These are phyloP conservation scores for Oscheius onirici DNA, from an alignment of 2,888 invertebrate genomes.

Conservation along the genomic window DNA sequence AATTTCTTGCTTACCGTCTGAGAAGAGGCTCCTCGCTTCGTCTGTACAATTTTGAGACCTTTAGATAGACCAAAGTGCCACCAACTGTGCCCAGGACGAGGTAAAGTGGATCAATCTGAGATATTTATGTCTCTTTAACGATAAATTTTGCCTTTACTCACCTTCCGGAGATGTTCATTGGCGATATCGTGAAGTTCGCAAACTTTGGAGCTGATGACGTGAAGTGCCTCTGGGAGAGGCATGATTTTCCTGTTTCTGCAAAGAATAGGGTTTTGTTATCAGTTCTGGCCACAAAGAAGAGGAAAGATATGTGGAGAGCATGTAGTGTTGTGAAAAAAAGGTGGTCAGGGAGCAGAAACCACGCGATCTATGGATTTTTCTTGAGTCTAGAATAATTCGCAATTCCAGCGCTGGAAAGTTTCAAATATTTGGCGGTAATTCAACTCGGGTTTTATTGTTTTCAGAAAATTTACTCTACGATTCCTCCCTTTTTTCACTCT, in stretches of 20 bases:
- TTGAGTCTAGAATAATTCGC: no score
- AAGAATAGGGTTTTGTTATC: background rate
- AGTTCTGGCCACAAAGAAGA: background rate
- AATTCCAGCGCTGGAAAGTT: no score
- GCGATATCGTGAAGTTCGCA: slow-evolving; percentile 14
- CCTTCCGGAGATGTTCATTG: slow-evolving; percentile 29
- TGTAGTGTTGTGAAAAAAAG: background rate
- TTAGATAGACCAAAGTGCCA: slow-evolving; percentile 58
- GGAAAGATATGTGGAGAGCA: background rate
- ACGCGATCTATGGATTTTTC: background rate
- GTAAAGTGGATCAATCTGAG: slow-evolving; percentile 51
- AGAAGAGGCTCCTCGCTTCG: slow-evolving; percentile 58
- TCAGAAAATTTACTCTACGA: background rate
- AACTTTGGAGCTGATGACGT: slow-evolving; percentile 8
- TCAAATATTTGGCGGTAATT: no score
- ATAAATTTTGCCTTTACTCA: background rate
- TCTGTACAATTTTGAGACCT: slow-evolving; percentile 45
- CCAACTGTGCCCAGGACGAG: slow-evolving; percentile 57
- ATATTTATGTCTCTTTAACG: background rate
- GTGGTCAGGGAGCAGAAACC: background rate
- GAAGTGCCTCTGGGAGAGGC: slow-evolving; percentile 13
- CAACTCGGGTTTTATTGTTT: no score
- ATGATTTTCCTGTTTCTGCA: slow-evolving; percentile 5
- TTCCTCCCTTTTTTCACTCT: background rate
- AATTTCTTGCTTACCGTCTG: slow-evolving; percentile 44